Conservation (phyloP, 2,797 vertebrate species). For the Melanotaenia trifasciata region DNA sequence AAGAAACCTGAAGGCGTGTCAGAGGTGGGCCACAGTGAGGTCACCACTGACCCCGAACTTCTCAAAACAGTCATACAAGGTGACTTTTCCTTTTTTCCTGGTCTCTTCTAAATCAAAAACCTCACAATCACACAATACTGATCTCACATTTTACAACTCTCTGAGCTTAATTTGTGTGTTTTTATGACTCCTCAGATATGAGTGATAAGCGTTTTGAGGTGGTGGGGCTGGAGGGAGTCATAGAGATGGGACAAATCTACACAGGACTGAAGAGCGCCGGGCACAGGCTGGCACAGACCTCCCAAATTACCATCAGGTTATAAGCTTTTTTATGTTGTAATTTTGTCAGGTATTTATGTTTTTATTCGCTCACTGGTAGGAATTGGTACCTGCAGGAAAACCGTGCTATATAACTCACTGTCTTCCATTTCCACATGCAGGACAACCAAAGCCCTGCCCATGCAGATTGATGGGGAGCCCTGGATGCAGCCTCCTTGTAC, state of each 20-base stretch:
- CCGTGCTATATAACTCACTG: neutral
- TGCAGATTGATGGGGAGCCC: constrained; percentile 97
- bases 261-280: constrained; percentile 92
- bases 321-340: neutral
- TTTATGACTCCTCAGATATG: constrained; percentile 79
- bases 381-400: neutral
- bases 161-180: constrained; percentile 12
- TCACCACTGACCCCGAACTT: constrained; percentile 87
- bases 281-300: constrained; percentile 89
- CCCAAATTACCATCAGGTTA: constrained; percentile 90
- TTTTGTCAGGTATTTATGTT: neutral
- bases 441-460: constrained; percentile 90
- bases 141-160: neutral
- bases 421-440: constrained; percentile 68
- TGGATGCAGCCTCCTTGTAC: constrained; percentile 97
- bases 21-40: constrained; percentile 75
- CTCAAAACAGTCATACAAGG: constrained; percentile 91
- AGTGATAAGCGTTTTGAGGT: constrained; percentile 92
- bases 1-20: constrained; percentile 82
- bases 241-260: constrained; percentile 97
- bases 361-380: neutral
- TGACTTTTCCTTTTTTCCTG: constrained; percentile 47
- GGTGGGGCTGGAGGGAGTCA: constrained; percentile 90
- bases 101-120: neutral
- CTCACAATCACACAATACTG: too few relatives aligned